Base-by-base conservation (phyloP, 2,888 invertebrate species). In the Palloptera scutellata region DNA sequence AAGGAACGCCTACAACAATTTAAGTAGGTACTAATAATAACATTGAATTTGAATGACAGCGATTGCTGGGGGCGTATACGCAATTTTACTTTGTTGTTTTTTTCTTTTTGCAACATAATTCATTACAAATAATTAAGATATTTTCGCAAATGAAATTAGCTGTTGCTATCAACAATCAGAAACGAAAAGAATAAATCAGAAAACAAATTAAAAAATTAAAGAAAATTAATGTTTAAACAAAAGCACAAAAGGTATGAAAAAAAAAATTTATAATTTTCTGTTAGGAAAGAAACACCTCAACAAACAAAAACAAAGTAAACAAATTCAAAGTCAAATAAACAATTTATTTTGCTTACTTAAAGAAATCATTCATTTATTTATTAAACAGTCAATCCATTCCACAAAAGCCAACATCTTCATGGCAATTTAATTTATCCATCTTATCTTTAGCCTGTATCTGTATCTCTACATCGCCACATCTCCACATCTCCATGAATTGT, bases 271-370 rank as follows among this genome's bases (percentile, higher is more conserved):
- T 30, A 30, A 30, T 6, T 30, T 30, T 30, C 6, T 6, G 30
- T 6, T 30, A 30, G 2, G 6, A 30, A 30, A 30, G 6, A 30
- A 30, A 30, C 2, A 30, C 30, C 30, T 2, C 2, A 30, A 30
- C 30, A 30, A 30, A 30, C 30, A 30, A 17, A 41, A 58, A 10
- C 13, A 41, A 41, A 10, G n/a, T 5, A 58, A 58, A 58, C 4
- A 30, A 67, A 63, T 19, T 64, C 59, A 67, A 62, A 58, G 63
- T 59, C 62, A 67, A 63, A 63, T 53, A 67, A 67, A 54, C 52
- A 57, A 62, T 64, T 64, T 54, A 67, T 54, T 63, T 59, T 59
- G 41, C 20, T 54, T 30, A 17, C 12, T 30, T 15, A 20, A 48
- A 48, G 19, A 41, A 40, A 9, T 1, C n/a, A 11, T 15, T 12